Evolutionary conservation across 1,140 invertebrate genomes (phyloP).

Genomic region (Wiebesia pumilae): DNA sequence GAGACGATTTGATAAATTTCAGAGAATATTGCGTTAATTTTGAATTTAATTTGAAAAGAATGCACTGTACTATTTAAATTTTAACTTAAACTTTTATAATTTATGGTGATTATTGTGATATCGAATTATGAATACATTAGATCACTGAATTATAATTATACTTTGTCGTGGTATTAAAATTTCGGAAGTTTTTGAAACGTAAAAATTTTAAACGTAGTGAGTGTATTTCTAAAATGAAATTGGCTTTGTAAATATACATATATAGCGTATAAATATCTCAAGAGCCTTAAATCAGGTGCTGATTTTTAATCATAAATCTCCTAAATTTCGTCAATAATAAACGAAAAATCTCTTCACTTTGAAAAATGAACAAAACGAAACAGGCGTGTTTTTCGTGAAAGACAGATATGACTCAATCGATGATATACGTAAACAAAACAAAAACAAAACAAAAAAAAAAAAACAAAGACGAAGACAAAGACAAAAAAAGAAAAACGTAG

Average conservation of each 20-base stretch:
- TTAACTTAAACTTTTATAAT: conserved; percentile 19
- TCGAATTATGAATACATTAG: conserved; percentile 13
- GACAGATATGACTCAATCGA: conserved; percentile 10
- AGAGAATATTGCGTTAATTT: neutral
- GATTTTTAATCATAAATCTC: conserved; percentile 41
- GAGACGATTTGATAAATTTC: conserved; percentile 5
- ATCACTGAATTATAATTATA: conserved; percentile 10
- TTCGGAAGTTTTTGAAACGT: conserved; percentile 36
- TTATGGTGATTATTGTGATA: conserved; percentile 3
- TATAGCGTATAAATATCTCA: conserved; percentile 39
- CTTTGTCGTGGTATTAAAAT: conserved; percentile 41
- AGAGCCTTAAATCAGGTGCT: conserved; percentile 52
- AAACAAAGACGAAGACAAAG: neutral
- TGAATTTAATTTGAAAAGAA: neutral
- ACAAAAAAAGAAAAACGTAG: neutral
- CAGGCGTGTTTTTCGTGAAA: neutral
- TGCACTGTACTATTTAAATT: neutral
- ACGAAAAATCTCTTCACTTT: conserved; percentile 27
- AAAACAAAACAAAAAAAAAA: neutral
- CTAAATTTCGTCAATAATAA: conserved; percentile 28
- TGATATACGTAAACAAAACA: conserved; percentile 10
- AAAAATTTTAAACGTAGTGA: conserved; percentile 16
- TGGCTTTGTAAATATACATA: conserved; percentile 48
- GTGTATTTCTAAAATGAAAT: conserved; percentile 37
- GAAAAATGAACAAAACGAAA: conserved; percentile 20